phyloP scores from a whole-genome alignment of 1,140 invertebrate species.

The Aphaenogaster rudis region DNA sequence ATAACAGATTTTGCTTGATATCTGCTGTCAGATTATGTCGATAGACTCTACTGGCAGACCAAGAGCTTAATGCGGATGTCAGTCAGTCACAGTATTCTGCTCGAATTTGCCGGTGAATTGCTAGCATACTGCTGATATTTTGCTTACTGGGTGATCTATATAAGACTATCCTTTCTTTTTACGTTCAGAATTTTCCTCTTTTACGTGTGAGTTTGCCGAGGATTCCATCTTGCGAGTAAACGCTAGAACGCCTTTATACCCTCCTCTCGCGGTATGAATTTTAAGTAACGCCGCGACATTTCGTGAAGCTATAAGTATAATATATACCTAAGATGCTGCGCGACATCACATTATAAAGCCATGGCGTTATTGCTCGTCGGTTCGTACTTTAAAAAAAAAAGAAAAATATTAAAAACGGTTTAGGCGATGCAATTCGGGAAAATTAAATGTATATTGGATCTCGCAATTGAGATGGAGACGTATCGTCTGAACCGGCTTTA shows the following conservation, averaged over 20 bases:
- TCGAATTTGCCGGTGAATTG: background rate
- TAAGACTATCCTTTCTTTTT: constrained; percentile 31
- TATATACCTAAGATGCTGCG: constrained; percentile 44
- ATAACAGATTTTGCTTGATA: background rate
- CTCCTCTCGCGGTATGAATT: constrained; percentile 28
- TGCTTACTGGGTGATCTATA: constrained; percentile 6
- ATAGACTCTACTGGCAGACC: background rate
- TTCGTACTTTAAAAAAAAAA: constrained; percentile 64
- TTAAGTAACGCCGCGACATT: constrained; percentile 24
- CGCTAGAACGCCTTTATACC: constrained; percentile 44
- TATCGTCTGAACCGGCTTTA: constrained; percentile 28
- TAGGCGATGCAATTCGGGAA: constrained; percentile 7
- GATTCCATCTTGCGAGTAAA: background rate
- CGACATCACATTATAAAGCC: constrained; percentile 63
- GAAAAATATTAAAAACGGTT: constrained; percentile 7
- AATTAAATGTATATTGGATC: constrained; percentile 9
- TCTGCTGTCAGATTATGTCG: background rate
- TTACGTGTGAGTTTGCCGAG: constrained; percentile 3
- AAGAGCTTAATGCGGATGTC: background rate
- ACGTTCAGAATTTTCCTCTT: constrained; percentile 30
- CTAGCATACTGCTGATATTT: constrained; percentile 1
- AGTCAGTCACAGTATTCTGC: background rate
- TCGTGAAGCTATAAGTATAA: constrained; percentile 49
- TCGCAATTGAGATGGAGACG: constrained; percentile 3
- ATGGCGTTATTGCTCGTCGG: constrained; percentile 40